These are phyloP conservation scores for Ecdyonurus torrentis DNA, from an alignment of 2,888 invertebrate species.

Conservation along the genomic window DNA sequence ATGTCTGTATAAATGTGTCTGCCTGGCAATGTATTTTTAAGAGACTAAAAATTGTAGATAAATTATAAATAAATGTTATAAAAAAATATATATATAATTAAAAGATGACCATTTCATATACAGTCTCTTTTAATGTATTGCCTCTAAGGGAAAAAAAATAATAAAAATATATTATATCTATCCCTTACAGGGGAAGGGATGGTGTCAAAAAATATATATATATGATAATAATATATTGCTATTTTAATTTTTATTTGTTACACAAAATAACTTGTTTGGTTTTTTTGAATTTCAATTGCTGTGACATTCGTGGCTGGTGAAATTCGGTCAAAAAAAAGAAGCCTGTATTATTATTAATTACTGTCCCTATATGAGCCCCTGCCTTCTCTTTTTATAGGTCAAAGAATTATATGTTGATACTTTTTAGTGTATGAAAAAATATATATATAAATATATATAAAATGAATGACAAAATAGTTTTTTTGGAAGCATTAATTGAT, in stretches of 20 bases:
- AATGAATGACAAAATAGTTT: background rate
- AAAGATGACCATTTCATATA: no score
- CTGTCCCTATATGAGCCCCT: background rate
- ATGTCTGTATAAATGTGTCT: background rate
- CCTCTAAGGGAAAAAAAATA: background rate
- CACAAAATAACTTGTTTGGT: background rate
- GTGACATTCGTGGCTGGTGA: background rate
- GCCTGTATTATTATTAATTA: background rate
- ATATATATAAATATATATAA: constrained; percentile 1
- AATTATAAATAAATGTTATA: no score
- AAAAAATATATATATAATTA: background rate
- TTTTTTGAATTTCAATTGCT: background rate
- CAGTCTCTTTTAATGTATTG: background rate
- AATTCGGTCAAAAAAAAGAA: background rate
- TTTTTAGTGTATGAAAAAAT: constrained; percentile 6
- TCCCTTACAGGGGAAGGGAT: background rate
- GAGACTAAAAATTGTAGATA: background rate
- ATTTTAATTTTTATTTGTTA: background rate
- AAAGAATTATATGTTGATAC: constrained; percentile 6
- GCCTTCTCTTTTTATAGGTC: constrained; percentile 4
- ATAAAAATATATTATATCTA: no score
- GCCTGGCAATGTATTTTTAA: background rate
- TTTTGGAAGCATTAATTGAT: background rate
- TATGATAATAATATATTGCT: background rate
- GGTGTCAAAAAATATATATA: no score